Evolutionary conservation across 2,113 vertebrate genomes (phyloP).

Genomic region (Martes martes): DNA sequence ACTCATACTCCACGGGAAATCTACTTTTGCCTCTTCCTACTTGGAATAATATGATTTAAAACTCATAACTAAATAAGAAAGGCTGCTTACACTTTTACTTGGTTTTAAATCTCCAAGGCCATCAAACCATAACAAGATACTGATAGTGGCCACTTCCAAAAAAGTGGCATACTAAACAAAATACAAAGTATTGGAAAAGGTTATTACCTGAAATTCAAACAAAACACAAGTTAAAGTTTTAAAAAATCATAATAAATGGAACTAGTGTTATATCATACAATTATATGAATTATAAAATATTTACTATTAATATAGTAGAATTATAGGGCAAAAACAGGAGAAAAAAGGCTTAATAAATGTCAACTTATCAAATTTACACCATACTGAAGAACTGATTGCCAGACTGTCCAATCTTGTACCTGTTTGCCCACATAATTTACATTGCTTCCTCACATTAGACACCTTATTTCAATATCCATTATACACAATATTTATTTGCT

Average conservation of each 20-base stretch:
- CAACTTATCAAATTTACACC: conserved; percentile 42
- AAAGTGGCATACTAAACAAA: conserved; percentile 73
- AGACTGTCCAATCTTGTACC: conserved; percentile 6
- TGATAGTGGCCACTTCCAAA: conserved; percentile 69
- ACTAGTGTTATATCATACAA: conserved; percentile 45
- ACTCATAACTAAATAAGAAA: conserved; percentile 75
- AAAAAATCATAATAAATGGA: conserved; percentile 53
- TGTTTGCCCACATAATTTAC: conserved; percentile 17
- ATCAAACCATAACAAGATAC: conserved; percentile 71
- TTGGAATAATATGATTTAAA: conserved; percentile 65
- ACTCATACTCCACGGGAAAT: conserved; percentile 53
- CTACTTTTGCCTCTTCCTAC: conserved; percentile 56
- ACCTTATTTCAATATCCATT: conserved; percentile 33
- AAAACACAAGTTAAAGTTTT: conserved; percentile 68
- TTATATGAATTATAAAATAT: conserved; percentile 50
- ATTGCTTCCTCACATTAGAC: conserved; percentile 46
- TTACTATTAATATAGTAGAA: conserved; percentile 44
- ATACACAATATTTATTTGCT: background rate
- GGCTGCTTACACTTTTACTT: conserved; percentile 72
- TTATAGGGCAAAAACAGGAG: conserved; percentile 31
- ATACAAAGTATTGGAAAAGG: conserved; percentile 70
- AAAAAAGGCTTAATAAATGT: conserved; percentile 41
- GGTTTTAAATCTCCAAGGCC: conserved; percentile 74
- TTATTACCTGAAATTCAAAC: conserved; percentile 76
- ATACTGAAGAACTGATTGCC: conserved; percentile 19